Base-by-base conservation (phyloP, 2,888 invertebrate species). In the Achlya flavicornis region DNA sequence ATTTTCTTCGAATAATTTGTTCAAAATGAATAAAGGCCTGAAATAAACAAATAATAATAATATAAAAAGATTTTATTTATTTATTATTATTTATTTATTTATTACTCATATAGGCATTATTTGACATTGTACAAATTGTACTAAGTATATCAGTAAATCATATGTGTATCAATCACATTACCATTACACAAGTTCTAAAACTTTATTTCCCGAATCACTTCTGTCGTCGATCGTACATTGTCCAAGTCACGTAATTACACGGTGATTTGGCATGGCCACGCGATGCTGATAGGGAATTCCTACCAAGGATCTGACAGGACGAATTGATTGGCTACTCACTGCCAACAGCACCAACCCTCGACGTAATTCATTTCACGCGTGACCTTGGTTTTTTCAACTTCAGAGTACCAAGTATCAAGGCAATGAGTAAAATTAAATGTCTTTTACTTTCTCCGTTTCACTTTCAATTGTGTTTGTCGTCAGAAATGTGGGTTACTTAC, bases 211-310 rank as follows among this genome's bases (percentile, higher is more conserved):
- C 66, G 8, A 67, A 65, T 63, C 61, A 64, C 58, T 83, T 81
- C 62, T 73, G 66, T 66, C 1, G 61, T 8, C 67, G 64, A 66
- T 61, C 69, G 78, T 80, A 77, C 79, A 41, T 26, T 57, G 66
- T 71, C n/a, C 69, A 71, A 72, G 75, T 74, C 68, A 41, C 12
- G 70, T 76, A 83, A 88, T 88, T 85, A 83, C 82, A 87, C 80
- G 84, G 83, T 73, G 71, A 80, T 84, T 83, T 81, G 77, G 81
- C 80, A 72, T 74, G 74, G 68, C 72, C 72, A 73, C 72, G 73
- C 70, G 69, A 61, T 41, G 41, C 68, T 72, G 68, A 70, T 68
- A 70, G 65, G 69, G 65, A 63, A 61, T 65, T 67, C 70, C 70
- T 66, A 63, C 63, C 53, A 73, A 79, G 80, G 78, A 75, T 75